A percentile compares a stretch with the other conserved stretches of the same genome.
phyloP scores from a whole-genome alignment of 2,113 vertebrate species.

The Antechinus flavipes region DNA sequence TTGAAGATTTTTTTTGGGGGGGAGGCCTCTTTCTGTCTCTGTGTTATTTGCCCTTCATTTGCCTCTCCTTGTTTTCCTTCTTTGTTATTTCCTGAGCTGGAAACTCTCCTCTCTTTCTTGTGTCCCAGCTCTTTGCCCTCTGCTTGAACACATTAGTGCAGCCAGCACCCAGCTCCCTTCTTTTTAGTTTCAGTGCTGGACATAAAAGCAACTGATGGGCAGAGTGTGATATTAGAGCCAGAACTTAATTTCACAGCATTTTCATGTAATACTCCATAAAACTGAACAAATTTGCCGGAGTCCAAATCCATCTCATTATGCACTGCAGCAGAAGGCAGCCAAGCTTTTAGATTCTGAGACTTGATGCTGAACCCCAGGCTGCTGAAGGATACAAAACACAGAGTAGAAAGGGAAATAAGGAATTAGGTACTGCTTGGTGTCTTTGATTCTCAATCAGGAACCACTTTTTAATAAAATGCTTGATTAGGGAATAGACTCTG shows the following conservation, averaged over 20 bases:
- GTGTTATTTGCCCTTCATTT: conserved; percentile 46
- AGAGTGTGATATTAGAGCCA: conserved; percentile 69
- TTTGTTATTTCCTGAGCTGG: conserved; percentile 16
- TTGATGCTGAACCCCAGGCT: not conserved
- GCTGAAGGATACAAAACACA: conserved; percentile 54
- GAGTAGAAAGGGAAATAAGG: conserved; percentile 70
- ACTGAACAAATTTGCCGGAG: conserved; percentile 74
- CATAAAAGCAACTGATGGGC: conserved; percentile 69
- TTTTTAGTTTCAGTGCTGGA: conserved; percentile 45
- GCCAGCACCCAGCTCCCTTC: conserved; percentile 58
- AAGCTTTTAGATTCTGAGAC: conserved; percentile 60
- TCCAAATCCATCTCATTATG: conserved; percentile 76
- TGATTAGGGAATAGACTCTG: conserved; percentile 72
- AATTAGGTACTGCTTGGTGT: conserved; percentile 76
- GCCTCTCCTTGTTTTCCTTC: conserved; percentile 40
- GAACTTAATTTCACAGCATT: conserved; percentile 78
- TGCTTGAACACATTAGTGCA: not conserved
- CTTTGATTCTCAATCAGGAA: conserved; percentile 72
- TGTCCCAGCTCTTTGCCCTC: conserved; percentile 63
- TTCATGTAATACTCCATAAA: conserved; percentile 72
- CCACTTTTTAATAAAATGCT: conserved; percentile 64
- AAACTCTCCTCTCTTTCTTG: conserved; percentile 47
- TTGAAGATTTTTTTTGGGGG: not conserved
- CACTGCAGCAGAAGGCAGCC: conserved; percentile 49
- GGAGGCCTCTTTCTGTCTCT: not conserved